phyloP scores from a whole-genome alignment of 2,113 vertebrate species.

The Pionites leucogaster region DNA sequence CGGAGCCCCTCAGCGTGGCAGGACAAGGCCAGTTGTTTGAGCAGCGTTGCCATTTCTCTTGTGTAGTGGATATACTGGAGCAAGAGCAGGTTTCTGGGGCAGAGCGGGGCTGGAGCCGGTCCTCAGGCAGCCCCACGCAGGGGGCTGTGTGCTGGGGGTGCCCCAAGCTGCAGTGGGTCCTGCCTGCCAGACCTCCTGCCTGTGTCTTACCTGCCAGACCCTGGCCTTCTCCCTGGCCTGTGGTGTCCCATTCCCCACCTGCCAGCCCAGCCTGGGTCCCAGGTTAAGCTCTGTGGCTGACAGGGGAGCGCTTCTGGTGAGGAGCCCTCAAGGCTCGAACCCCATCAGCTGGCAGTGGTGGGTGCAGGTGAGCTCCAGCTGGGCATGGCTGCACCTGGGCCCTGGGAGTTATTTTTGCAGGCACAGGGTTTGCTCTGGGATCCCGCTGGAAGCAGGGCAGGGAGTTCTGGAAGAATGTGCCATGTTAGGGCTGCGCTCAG shows the following conservation, averaged over 20 bases:
- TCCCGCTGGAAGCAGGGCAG: background rate
- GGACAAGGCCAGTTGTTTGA: background rate
- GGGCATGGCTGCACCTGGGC: background rate
- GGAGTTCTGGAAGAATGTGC: background rate
- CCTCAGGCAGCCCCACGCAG: background rate
- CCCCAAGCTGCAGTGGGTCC: accelerated
- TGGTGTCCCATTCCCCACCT: background rate
- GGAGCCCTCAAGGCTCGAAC: background rate
- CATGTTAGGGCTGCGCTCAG: background rate
- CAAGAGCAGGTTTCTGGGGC: background rate
- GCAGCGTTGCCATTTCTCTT: accelerated
- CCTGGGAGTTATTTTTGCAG: background rate
- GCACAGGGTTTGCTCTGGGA: background rate
- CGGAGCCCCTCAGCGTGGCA: background rate
- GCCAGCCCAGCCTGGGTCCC: accelerated
- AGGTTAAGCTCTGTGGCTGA: background rate
- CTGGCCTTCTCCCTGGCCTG: background rate
- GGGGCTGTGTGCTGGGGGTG: background rate
- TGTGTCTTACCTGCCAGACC: background rate
- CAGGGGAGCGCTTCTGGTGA: background rate
- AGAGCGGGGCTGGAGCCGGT: background rate
- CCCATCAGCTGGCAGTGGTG: background rate
- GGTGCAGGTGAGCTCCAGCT: background rate
- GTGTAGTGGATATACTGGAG: background rate
- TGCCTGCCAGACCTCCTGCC: background rate